Conservation (phyloP, 2,888 invertebrate species). For the Matsumyia berberina region DNA sequence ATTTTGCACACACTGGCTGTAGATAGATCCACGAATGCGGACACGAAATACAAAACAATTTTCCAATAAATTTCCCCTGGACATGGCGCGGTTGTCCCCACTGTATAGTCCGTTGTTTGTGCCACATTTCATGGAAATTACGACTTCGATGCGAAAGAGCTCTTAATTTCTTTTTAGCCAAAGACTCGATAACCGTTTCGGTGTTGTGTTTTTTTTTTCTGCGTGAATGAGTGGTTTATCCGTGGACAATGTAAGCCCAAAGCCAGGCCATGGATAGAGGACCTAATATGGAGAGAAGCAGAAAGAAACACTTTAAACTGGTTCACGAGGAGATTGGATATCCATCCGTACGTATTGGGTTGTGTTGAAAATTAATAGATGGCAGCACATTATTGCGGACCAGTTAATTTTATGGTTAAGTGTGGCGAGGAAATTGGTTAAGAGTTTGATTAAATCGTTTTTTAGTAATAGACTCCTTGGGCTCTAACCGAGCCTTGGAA, state of each 20-base stretch:
- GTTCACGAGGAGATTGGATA: constrained; percentile 61
- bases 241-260: constrained; percentile 12
- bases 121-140: constrained; percentile 66
- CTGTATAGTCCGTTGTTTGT: constrained; percentile 1
- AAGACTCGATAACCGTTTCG: constrained; percentile 66
- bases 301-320: constrained; percentile 51
- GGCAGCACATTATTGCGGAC: constrained; percentile 48
- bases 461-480: background rate
- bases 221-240: constrained; percentile 4
- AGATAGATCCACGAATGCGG: constrained; percentile 45
- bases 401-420: constrained; percentile 50
- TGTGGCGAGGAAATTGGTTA: constrained; percentile 28
- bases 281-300: constrained; percentile 29
- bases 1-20: constrained; percentile 34
- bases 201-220: constrained; percentile 29
- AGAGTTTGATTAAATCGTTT: constrained; percentile 11
- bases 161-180: constrained; percentile 68
- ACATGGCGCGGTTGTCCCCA: constrained; percentile 45
- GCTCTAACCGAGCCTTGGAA: constrained; percentile 6
- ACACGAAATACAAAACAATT: constrained; percentile 64
- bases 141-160: constrained; percentile 58
- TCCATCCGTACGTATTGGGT: constrained; percentile 41
- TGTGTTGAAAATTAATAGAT: constrained; percentile 56
- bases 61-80: constrained; percentile 72
- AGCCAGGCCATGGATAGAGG: constrained; percentile 4